Percentiles rank a stretch among this genome's conserved stretches.
These are phyloP conservation scores for Calephelis virginiensis DNA, from an alignment of 1,140 invertebrate genomes.

Conservation along the genomic window DNA sequence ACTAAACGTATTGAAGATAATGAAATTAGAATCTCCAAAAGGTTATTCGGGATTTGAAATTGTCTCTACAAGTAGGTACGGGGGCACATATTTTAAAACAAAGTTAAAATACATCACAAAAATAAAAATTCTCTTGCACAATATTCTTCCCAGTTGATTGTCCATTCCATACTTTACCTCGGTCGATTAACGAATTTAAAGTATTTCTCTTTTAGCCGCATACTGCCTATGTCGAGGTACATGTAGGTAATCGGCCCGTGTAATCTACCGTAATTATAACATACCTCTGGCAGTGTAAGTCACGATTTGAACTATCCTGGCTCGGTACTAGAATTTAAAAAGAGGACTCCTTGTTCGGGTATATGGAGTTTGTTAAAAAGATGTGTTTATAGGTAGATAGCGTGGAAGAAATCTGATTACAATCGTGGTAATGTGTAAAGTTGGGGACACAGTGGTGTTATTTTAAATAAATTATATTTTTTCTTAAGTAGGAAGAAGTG, in stretches of 20 bases:
- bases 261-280: constrained; percentile 74
- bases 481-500: too few relatives aligned
- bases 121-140: too few relatives aligned
- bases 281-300: constrained; percentile 62
- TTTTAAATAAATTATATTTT: constrained; percentile 3
- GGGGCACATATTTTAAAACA: too few relatives aligned
- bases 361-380: constrained; percentile 25
- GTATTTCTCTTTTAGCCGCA: constrained; percentile 31
- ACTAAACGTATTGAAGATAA: too few relatives aligned
- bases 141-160: too few relatives aligned
- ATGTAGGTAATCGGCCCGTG: constrained; percentile 47
- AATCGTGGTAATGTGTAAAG: constrained; percentile 49
- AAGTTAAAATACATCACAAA: too few relatives aligned
- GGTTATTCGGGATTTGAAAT: too few relatives aligned
- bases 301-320: constrained; percentile 68
- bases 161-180: not conserved
- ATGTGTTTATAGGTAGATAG: constrained; percentile 42
- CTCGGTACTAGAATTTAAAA: constrained; percentile 56
- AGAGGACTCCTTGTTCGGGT: constrained; percentile 45
- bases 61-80: too few relatives aligned
- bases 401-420: constrained; percentile 60
- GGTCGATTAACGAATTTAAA: not conserved
- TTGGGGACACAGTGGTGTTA: constrained; percentile 37
- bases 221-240: constrained; percentile 38
- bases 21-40: too few relatives aligned